Base-by-base conservation (phyloP, 2,888 invertebrate genomes). In the Acleris sparsana region DNA sequence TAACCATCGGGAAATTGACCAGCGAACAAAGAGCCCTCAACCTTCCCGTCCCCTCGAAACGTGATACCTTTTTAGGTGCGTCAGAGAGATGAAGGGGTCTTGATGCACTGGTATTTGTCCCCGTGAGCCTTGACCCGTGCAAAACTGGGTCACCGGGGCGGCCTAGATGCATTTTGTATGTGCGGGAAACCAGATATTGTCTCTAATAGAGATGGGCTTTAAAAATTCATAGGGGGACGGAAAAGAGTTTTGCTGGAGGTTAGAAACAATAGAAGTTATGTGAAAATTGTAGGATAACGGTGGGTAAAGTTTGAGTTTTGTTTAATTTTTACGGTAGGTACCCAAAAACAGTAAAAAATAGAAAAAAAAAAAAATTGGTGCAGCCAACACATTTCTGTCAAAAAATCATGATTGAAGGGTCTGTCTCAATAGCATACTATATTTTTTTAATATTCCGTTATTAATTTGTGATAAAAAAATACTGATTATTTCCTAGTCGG, bases 81-180 rank as follows among this genome's bases (percentile, higher is more conserved):
- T 53, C 16, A 52, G 22, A 44, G 49, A 20, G 44, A 25, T 33
- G 53, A 44, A 59, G 46, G 43, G 59, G 55, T 64, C 55, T 59
- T 6, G 48, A 49, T 64, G 59, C 59, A 64, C 43, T 64, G 64
- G 59, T 64, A 25, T 29, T 29, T 29, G 13, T 55, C 33, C 62
- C 56, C 20, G 39, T 17, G 22, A 53, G 58, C 64, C 64, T 39
- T 64, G 64, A 64, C 64, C 64, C 25, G 46, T 64, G 59, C 64
- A 55, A 46, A 62, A 60, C 49, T 64, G 51, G 64, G 64, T 59
- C 64, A 59, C 25, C 13, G 29, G 46, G 9, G 22, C 59, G 59
- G 59, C 59, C 63, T 29, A 43, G 25, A 51, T 64, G 64, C 64
- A 64, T 60, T 64, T 64, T 60, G 59, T 53, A 64, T 48, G 63